phyloP scores from a whole-genome alignment of 2,113 vertebrate genomes.

The Elachura formosa region DNA sequence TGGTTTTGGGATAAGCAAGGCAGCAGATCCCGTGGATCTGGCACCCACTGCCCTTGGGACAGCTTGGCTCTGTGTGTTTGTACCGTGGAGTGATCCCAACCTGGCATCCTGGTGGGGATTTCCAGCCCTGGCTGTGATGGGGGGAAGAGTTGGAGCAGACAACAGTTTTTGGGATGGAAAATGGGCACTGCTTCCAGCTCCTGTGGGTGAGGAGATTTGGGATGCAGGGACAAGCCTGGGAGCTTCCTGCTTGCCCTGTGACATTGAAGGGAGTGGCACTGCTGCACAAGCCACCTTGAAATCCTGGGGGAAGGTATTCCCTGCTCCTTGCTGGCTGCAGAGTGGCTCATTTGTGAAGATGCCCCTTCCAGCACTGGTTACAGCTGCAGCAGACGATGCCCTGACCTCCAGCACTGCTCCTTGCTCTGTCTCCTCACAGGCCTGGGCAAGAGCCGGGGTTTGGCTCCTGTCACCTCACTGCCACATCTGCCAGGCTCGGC shows the following conservation, averaged over 20 bases:
- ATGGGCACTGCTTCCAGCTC: not conserved
- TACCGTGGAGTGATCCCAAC: not conserved
- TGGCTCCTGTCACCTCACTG: not conserved
- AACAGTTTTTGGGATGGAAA: conserved; percentile 12
- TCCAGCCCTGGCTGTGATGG: not conserved
- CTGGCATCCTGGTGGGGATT: not conserved
- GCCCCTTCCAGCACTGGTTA: not conserved
- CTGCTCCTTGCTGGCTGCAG: not conserved
- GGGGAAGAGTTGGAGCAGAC: not conserved
- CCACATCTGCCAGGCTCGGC: not conserved
- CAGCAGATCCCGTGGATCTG: accelerated
- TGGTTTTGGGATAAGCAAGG: not conserved
- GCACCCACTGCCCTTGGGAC: not conserved
- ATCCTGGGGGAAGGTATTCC: not conserved
- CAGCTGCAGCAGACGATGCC: not conserved
- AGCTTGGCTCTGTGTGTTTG: not conserved
- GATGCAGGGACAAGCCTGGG: not conserved
- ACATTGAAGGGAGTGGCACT: not conserved
- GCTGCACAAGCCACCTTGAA: not conserved
- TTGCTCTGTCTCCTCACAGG: not conserved
- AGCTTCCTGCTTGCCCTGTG: not conserved
- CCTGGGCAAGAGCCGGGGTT: not conserved
- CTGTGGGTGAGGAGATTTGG: not conserved
- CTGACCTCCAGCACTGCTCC: not conserved
- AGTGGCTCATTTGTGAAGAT: accelerated